Conservation (phyloP, 2,113 vertebrate genomes). For the Carettochelys insculpta region DNA sequence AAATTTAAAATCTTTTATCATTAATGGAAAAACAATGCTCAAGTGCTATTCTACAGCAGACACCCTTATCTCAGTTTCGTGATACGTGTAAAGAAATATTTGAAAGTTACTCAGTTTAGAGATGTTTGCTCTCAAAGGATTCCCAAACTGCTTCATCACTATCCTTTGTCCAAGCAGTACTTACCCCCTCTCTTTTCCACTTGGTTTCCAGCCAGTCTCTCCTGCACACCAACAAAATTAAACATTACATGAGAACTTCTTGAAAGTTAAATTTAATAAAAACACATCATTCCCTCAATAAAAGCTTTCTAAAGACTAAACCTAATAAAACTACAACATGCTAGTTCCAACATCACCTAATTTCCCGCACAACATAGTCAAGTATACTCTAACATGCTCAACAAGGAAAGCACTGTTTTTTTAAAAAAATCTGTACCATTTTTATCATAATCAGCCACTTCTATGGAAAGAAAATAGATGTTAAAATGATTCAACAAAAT, state of each 20-base stretch:
- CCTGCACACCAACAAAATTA: slow-evolving; percentile 82
- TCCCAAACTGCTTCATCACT: background rate
- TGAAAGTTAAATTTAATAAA: slow-evolving; percentile 45
- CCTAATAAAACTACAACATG: slow-evolving; percentile 18
- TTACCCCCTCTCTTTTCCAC: slow-evolving; percentile 89
- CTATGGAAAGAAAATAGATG: background rate
- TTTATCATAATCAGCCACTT: background rate
- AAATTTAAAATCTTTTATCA: slow-evolving; percentile 5
- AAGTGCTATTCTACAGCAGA: background rate
- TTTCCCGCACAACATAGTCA: background rate
- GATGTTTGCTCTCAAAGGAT: background rate
- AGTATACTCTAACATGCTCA: background rate
- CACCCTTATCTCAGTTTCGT: slow-evolving; percentile 1
- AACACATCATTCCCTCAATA: slow-evolving; percentile 26
- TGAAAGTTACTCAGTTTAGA: background rate
- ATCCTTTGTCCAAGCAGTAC: slow-evolving; percentile 22
- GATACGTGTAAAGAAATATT: background rate
- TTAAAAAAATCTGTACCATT: background rate
- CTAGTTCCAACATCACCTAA: background rate
- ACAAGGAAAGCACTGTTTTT: background rate
- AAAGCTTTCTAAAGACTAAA: slow-evolving; percentile 29
- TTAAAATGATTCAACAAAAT: background rate
- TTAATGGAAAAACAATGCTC: background rate
- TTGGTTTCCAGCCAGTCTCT: slow-evolving; percentile 98
- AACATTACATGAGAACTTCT: slow-evolving; percentile 70